Conservation (phyloP, 2,888 invertebrate species). For the Eurytoma adleriae region DNA sequence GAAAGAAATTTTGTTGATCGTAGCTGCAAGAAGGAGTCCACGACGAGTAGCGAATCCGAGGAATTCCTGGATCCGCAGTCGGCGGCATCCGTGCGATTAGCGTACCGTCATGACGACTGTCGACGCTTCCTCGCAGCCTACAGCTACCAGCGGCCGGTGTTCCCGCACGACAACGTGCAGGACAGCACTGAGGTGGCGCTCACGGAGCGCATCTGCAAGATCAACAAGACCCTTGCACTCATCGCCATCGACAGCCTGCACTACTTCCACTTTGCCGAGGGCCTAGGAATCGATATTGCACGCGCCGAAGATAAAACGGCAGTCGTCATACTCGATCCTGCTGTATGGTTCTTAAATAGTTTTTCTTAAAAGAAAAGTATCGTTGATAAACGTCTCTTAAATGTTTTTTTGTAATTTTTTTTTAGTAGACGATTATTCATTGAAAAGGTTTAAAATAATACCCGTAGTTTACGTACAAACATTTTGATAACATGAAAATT, state of each 20-base stretch:
- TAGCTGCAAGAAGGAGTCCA: neutral
- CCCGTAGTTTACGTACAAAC: too few relatives aligned
- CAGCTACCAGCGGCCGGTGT: constrained; percentile 68
- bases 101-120: constrained; percentile 65
- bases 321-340: constrained; percentile 84
- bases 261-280: constrained; percentile 86
- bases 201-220: constrained; percentile 67
- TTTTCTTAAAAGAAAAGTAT: neutral
- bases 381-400: too few relatives aligned
- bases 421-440: too few relatives aligned
- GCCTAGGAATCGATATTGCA: constrained; percentile 83
- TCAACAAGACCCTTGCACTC: constrained; percentile 81
- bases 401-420: too few relatives aligned
- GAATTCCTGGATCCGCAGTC: constrained; percentile 78
- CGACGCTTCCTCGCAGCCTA: constrained; percentile 69
- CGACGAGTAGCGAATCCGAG: neutral
- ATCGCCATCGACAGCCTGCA: constrained; percentile 85
- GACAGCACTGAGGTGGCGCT: constrained; percentile 57
- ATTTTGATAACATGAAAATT: too few relatives aligned
- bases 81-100: constrained; percentile 77
- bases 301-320: constrained; percentile 81
- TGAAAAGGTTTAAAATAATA: too few relatives aligned
- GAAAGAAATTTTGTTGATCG: neutral
- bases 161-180: constrained; percentile 66
- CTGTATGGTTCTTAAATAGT: constrained; percentile 75